Evolutionary conservation across 2,888 invertebrate genomes (phyloP), one percentile per base, ranked within the genome.

Genomic region (Pharmacophagus antenor): DNA sequence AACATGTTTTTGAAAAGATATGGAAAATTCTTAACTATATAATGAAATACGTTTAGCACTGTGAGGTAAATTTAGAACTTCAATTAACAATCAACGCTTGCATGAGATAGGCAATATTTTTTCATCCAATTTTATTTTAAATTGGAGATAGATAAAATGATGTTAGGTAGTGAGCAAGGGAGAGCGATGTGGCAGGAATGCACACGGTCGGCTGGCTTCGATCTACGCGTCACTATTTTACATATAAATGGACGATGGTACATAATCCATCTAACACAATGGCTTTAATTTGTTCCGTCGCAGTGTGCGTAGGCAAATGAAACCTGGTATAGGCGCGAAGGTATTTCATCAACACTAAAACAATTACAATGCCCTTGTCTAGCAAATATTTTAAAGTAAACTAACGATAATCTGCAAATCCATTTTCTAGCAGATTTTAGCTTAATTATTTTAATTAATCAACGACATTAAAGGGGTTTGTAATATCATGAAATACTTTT

Each of bases 201-300:
- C 70, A 74, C 71, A 75, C 76, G 80, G 73, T 68, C 78, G 77
- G 76, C 73, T 79, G 82, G 70, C 76, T 82, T 71, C 79, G 79
- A 82, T 80, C 78, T 76, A 77, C 82, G 78, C 85, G 80, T 84
- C 85, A 85, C 88, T 86, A 86, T 85, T 88, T 89, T 87, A 86
- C 89, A 89, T 89, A 89, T 87, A 88, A 89, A 89, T 89, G 88
- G 87, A 82, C 83, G 79, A 75, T 77, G 80, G 82, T 79, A 82
- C 83, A 83, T 87, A 88, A 88, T 86, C 84, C 82, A 74, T 82
- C 83, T 84, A 84, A 87, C 84, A 86, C 88, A 88, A 87, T 86
- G 82, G 85, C 82, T 82, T 87, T 87, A 87, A 88, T 88, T 89
- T 86, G 84, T 82, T 72, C 77, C 75, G 67, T 71, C 74, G 70